These are phyloP conservation scores for Octomys mimax DNA, from an alignment of 2,797 vertebrate species.

Conservation along the genomic window DNA sequence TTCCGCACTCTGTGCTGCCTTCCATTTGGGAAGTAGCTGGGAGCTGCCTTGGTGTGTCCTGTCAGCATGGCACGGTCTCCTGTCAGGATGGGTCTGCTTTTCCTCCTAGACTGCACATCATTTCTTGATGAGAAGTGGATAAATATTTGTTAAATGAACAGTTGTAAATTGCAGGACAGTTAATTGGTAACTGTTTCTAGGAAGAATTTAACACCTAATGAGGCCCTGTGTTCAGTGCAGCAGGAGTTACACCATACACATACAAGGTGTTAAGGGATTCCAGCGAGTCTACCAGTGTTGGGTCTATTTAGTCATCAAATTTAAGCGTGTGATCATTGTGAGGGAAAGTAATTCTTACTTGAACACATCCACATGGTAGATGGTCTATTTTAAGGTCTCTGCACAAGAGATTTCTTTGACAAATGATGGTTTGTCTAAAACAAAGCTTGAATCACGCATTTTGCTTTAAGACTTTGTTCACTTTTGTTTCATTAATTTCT, in stretches of 20 bases:
- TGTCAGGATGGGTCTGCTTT: background rate
- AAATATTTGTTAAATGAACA: background rate
- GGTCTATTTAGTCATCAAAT: background rate
- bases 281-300: background rate
- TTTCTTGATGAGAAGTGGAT: background rate
- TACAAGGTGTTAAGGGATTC: background rate
- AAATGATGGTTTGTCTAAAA: background rate
- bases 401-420: background rate
- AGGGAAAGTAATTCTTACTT: background rate
- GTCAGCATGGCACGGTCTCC: background rate
- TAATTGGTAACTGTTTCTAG: background rate
- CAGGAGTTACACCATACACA: background rate
- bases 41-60: background rate
- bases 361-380: background rate
- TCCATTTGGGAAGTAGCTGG: background rate
- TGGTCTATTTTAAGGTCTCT: background rate
- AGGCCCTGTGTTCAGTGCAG: background rate
- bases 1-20: background rate
- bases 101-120: background rate
- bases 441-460: background rate
- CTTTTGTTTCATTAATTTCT: slow-evolving; percentile 9
- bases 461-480: background rate
- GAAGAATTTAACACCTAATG: background rate
- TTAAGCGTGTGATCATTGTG: background rate
- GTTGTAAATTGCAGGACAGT: background rate